Evolutionary conservation across 2,113 vertebrate species (phyloP), one percentile per base, ranked within the genome.

Genomic region (Herpailurus yagouaroundi): DNA sequence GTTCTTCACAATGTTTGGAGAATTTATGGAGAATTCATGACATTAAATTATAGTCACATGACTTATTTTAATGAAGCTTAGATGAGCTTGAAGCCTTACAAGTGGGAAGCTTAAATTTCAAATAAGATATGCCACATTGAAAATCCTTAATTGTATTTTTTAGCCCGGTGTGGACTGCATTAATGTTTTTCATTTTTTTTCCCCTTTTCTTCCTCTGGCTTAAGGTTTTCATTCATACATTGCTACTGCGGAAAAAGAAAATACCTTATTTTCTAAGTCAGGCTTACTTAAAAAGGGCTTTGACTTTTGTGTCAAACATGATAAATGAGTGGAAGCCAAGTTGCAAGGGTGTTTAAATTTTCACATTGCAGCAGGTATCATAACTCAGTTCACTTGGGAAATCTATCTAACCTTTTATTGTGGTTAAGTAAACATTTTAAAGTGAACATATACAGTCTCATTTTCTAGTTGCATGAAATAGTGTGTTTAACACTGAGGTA

Each of bases 351-450:
- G 98, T 99, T 99, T 98, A 98, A 98, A 98, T 98, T 98, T 99
- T 99, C 98, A 98, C 98, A 98, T 98, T 98, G 97, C 98, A 98
- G 97, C 98, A 99, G 97, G 98, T 98, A 98, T 98, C 98, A 86
- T 97, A 98, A 97, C 97, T 98, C 95, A 97, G 93, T 95, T 97
- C 98, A 96, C 98, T 98, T 97, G 98, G 97, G 98, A 99, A 98
- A 98, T 98, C 98, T 97, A 97, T 97, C 97, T 98, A 98, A 98
- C 97, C 98, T 98, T 99, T 98, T 98, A 98, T 98, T 99, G 97
- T 99, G 96, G 98, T 98, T 98, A 98, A 98, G 98, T 99, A 99
- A 99, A 99, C 97, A 99, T 98, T 99, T 99, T 98, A 98, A 98
- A 97, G 97, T 69, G 96, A 99, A 97, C 96, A 97, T 98, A 98